Evolutionary conservation across 2,888 invertebrate species (phyloP), one percentile per base, ranked within the genome.

Genomic region (Hecatera dysodea): DNA sequence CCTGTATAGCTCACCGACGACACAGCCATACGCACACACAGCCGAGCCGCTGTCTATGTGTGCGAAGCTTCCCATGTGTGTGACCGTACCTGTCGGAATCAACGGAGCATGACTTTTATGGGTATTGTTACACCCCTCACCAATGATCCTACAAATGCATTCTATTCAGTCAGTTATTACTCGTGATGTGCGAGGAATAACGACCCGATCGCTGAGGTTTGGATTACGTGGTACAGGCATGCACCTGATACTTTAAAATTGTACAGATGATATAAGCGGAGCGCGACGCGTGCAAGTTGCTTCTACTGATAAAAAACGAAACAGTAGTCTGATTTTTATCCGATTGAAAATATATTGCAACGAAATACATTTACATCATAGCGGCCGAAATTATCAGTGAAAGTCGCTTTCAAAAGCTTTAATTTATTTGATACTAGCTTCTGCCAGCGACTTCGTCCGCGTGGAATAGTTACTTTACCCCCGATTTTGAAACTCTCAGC

Each of bases 51-150:
- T 73, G 68, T 66, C 61, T 55, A 29, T 72, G 81, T 72, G 81
- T 83, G 70, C 44, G 59, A 63, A 9, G 57, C 36, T 46, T 36
- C 22, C n/a, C 42, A 76, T 87, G 86, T 86, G 88, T 84, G 88
- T 79, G 73, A 76, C 72, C 64, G 76, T 90, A 90, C 91, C 90
- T 91, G 92, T 87, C 86, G 79, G 75, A 90, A 84, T 87, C 94
- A 91, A 88, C 93, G 87, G 91, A 93, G 91, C 94, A 85, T 92
- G 87, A 89, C 92, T 87, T 78, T 84, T 83, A 88, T 82, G 86
- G 83, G 86, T 88, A 93, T 92, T 93, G 91, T 93, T 87, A 85
- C 86, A 84, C 86, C 89, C 90, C 87, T 82, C 88, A 87, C 89
- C 89, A 89, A 88, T 87, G 86, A 88, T 86, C 85, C 86, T 65